Conservation (phyloP, 2,888 invertebrate genomes). For the Limnephilus rhombicus region DNA sequence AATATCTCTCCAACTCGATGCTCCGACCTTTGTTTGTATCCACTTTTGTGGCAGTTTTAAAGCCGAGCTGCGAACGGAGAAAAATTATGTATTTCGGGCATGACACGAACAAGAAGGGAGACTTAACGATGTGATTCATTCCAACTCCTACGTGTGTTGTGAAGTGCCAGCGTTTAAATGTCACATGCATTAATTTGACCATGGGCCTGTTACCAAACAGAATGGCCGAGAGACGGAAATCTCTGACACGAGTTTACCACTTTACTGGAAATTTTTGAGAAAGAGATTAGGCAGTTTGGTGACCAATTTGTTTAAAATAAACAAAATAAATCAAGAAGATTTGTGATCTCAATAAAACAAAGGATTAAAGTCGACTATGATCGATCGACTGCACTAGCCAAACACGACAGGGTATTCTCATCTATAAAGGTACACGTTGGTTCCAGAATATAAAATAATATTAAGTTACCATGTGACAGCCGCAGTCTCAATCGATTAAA, state of each 20-base stretch:
- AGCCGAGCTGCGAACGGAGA: background rate
- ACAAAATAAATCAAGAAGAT: background rate
- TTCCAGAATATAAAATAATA: background rate
- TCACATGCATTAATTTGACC: conserved; percentile 54
- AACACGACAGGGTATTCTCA: background rate
- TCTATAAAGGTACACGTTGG: background rate
- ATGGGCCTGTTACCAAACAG: conserved; percentile 34
- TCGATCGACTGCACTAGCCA: background rate
- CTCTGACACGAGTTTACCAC: background rate
- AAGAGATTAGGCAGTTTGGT: background rate
- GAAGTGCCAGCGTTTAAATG: conserved; percentile 54
- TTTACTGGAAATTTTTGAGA: background rate
- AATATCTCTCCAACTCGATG: conserved; percentile 18
- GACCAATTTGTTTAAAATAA: background rate
- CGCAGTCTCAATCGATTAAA: conserved; percentile 49
- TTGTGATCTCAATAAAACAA: background rate
- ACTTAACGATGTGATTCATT: conserved; percentile 52
- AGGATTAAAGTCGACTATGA: conserved; percentile 10
- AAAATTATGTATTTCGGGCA: conserved; percentile 5
- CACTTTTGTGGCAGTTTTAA: background rate
- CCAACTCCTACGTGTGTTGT: conserved; percentile 47
- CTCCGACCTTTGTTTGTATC: background rate
- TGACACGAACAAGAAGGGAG: conserved; percentile 19
- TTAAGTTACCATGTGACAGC: conserved; percentile 43
- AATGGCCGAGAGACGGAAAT: background rate